Conservation (phyloP, 2,888 invertebrate genomes). For the Leptinotarsa juncta region DNA sequence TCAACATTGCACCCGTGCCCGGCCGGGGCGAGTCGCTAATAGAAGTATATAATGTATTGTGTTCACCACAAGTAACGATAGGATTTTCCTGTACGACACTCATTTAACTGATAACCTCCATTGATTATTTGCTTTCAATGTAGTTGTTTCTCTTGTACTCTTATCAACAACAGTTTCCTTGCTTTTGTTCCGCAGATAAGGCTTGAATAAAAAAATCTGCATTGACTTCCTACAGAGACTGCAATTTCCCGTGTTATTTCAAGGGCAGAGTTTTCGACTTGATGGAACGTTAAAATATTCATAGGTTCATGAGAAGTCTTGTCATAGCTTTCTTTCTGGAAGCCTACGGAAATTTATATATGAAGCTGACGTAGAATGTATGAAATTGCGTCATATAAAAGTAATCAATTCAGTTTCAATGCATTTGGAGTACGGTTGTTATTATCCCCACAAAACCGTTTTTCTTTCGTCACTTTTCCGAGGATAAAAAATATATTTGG, state of each 20-base stretch:
- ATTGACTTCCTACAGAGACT: background rate
- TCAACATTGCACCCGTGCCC: too few relatives aligned
- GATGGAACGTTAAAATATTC: background rate
- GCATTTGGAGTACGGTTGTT: too few relatives aligned
- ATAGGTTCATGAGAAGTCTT: background rate
- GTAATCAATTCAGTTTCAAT: too few relatives aligned
- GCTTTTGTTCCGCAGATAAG: slow-evolving; percentile 1
- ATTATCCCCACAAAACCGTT: too few relatives aligned
- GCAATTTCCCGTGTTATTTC: background rate
- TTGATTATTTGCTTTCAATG: background rate
- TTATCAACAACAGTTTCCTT: background rate
- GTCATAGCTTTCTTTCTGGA: background rate
- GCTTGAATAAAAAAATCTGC: background rate
- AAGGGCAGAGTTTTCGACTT: background rate
- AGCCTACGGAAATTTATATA: background rate
- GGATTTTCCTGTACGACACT: background rate
- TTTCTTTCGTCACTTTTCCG: too few relatives aligned
- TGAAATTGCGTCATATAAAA: too few relatives aligned
- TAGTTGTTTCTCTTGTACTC: background rate
- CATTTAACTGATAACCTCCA: background rate
- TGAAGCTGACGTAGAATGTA: background rate
- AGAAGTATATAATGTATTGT: background rate
- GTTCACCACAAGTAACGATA: background rate
- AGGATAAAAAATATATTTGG: too few relatives aligned
- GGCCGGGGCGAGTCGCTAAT: too few relatives aligned